Conservation (phyloP, 2,113 vertebrate species). For the Nipponia nippon region DNA sequence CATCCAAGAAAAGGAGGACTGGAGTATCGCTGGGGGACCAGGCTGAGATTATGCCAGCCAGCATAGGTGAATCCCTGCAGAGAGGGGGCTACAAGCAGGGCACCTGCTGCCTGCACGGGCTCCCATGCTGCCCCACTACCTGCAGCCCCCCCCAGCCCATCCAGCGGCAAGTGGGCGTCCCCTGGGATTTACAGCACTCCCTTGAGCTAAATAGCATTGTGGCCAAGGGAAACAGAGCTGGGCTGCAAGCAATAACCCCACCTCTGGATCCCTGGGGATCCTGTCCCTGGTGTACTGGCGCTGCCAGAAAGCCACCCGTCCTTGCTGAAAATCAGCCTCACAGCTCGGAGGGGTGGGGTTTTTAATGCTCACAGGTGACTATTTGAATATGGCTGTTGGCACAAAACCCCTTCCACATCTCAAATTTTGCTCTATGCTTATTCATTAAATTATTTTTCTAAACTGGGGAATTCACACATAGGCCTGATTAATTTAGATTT, state of each 20-base stretch:
- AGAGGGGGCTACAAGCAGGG: rapidly evolving
- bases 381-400: background rate
- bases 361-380: background rate
- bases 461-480: background rate
- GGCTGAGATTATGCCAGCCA: background rate
- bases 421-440: background rate
- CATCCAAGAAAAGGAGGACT: background rate
- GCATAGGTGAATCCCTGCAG: rapidly evolving
- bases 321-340: background rate
- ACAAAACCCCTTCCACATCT: background rate
- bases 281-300: background rate
- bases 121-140: background rate
- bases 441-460: slow-evolving; percentile 12
- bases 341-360: background rate
- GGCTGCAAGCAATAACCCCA: background rate
- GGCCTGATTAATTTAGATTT: background rate
- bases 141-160: background rate
- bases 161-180: background rate
- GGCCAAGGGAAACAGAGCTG: background rate
- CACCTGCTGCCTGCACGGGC: background rate
- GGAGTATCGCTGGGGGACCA: background rate
- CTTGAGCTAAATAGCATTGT: rapidly evolving
- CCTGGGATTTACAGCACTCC: background rate
- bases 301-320: background rate
- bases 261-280: background rate